phyloP scores from a whole-genome alignment of 2,888 invertebrate species.

The Drosophila mimica region DNA sequence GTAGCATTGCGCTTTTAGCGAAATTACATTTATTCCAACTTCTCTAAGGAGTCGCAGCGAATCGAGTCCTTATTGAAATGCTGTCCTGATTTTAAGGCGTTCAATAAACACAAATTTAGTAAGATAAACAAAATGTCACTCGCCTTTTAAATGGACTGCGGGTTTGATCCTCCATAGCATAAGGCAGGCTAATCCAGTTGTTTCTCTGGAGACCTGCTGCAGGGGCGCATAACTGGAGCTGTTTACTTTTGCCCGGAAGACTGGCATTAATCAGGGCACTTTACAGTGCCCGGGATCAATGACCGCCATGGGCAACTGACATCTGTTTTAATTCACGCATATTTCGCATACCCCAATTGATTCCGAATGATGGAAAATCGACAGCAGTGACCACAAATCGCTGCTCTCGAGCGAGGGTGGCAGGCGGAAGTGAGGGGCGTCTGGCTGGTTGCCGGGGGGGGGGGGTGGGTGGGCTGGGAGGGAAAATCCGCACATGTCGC shows the following conservation, averaged over 20 bases:
- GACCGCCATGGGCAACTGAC: slow-evolving; percentile 56
- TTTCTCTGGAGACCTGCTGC: slow-evolving; percentile 42
- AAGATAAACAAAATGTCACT: slow-evolving; percentile 51
- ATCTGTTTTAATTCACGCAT: slow-evolving; percentile 69
- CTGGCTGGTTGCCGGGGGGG: too few relatives aligned
- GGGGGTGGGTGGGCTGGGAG: slow-evolving; percentile 7
- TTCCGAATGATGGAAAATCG: slow-evolving; percentile 35
- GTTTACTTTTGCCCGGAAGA: slow-evolving; percentile 51
- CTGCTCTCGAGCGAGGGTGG: slow-evolving; percentile 2
- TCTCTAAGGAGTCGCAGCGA: not conserved
- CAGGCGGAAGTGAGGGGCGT: not conserved
- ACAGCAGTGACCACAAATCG: slow-evolving; percentile 59
- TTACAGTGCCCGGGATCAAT: slow-evolving; percentile 61
- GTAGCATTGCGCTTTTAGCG: not conserved
- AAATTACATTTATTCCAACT: not conserved
- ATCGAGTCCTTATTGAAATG: slow-evolving; percentile 12
- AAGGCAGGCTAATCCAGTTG: slow-evolving; percentile 19
- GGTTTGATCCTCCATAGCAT: slow-evolving; percentile 27
- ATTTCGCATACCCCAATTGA: slow-evolving; percentile 54
- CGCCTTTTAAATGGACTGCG: slow-evolving; percentile 13
- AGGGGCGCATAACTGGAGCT: slow-evolving; percentile 17
- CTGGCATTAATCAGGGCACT: slow-evolving; percentile 65
- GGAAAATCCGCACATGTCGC: slow-evolving; percentile 56
- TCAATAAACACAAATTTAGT: slow-evolving; percentile 49
- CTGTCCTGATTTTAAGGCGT: slow-evolving; percentile 31